phyloP scores from a whole-genome alignment of 2,888 invertebrate genomes.

The Blastobasis lacticolella region DNA sequence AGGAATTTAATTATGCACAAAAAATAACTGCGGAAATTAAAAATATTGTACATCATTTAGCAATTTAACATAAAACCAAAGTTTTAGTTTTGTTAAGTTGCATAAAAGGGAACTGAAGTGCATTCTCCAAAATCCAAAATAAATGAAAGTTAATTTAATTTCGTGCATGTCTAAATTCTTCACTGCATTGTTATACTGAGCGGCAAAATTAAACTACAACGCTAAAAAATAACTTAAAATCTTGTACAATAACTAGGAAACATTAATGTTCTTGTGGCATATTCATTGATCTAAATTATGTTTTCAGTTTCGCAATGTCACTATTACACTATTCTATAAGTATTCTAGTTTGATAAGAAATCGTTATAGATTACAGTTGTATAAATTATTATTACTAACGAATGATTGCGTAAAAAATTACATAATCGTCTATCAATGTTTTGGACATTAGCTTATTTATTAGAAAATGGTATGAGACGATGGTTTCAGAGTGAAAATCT shows the following conservation, averaged over 20 bases:
- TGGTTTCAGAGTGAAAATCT: not conserved
- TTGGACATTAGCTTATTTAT: slow-evolving; percentile 31
- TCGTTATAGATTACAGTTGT: slow-evolving; percentile 21
- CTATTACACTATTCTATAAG: slow-evolving; percentile 11
- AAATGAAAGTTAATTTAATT: too few relatives aligned
- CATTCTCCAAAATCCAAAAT: too few relatives aligned
- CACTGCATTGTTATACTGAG: not conserved
- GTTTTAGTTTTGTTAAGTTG: too few relatives aligned
- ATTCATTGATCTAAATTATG: slow-evolving; percentile 25
- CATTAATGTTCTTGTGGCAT: slow-evolving; percentile 41
- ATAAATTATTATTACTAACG: slow-evolving; percentile 5
- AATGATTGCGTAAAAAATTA: not conserved
- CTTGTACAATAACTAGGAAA: slow-evolving; percentile 55
- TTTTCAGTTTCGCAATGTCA: slow-evolving; percentile 25
- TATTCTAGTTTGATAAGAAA: slow-evolving; percentile 27
- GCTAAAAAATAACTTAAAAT: slow-evolving; percentile 18
- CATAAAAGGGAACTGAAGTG: too few relatives aligned
- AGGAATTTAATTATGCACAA: slow-evolving; percentile 17
- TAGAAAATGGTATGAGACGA: slow-evolving; percentile 14
- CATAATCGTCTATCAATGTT: slow-evolving; percentile 15
- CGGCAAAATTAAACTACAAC: slow-evolving; percentile 8
- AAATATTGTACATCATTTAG: too few relatives aligned
- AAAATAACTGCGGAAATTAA: too few relatives aligned
- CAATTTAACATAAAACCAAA: too few relatives aligned
- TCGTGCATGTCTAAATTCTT: slow-evolving; percentile 13